These are phyloP conservation scores for Lamprologus lemairii DNA, from an alignment of 2,113 vertebrate genomes.

Conservation along the genomic window DNA sequence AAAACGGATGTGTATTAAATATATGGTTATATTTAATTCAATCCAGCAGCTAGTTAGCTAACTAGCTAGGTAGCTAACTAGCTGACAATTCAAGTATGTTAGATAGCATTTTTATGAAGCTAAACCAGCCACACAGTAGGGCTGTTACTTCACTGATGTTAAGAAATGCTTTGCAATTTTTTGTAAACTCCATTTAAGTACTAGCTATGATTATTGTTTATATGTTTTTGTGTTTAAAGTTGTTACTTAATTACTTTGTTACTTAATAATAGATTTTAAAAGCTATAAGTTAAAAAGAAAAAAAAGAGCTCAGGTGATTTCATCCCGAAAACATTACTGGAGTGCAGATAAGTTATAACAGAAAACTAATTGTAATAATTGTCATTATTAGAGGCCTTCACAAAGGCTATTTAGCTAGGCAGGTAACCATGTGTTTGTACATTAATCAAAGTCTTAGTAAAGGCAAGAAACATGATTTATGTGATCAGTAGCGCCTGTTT, in stretches of 20 bases:
- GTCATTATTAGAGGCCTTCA: not conserved
- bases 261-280: not conserved
- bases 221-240: not conserved
- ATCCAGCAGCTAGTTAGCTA: not conserved
- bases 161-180: not conserved
- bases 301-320: not conserved
- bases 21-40: not conserved
- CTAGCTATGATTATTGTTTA: not conserved
- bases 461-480: not conserved
- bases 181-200: not conserved
- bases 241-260: not conserved
- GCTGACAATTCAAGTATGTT: not conserved
- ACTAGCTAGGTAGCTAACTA: not conserved
- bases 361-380: rapidly evolving
- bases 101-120: not conserved
- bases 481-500: not conserved
- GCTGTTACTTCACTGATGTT: not conserved
- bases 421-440: not conserved
- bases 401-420: not conserved
- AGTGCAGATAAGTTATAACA: rapidly evolving
- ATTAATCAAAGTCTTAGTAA: not conserved
- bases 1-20: not conserved
- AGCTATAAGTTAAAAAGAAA: not conserved
- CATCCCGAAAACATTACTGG: rapidly evolving
- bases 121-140: rapidly evolving